Percentiles rank a stretch among this genome's conserved stretches.
These are phyloP conservation scores for Istiophorus platypterus DNA, from an alignment of 2,113 vertebrate species.

Conservation along the genomic window DNA sequence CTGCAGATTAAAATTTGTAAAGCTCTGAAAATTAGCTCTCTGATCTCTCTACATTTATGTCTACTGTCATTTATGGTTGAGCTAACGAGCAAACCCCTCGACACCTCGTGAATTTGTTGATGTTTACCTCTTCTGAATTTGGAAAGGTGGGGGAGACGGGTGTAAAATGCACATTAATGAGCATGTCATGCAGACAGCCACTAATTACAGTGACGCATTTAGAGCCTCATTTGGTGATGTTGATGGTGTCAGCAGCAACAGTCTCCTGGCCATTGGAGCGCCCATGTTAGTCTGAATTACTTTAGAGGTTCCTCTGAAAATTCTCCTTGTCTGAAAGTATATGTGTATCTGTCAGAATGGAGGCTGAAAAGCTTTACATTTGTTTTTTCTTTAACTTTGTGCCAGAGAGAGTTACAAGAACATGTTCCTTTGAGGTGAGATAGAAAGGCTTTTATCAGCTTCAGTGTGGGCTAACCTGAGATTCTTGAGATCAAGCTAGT, in stretches of 20 bases:
- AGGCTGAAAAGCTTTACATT: slow-evolving; percentile 40
- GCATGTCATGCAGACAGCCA: slow-evolving; percentile 39
- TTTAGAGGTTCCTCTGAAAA: slow-evolving; percentile 32
- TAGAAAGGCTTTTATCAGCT: slow-evolving; percentile 47
- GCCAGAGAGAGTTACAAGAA: background rate
- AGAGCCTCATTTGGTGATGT: slow-evolving; percentile 49
- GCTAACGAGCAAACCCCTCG: slow-evolving; percentile 67
- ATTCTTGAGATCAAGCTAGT: slow-evolving; percentile 34
- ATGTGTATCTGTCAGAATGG: background rate
- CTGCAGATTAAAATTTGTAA: background rate
- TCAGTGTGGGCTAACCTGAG: slow-evolving; percentile 53
- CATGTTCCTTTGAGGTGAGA: slow-evolving; percentile 34
- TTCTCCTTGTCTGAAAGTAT: slow-evolving; percentile 14
- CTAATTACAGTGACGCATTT: slow-evolving; percentile 70
- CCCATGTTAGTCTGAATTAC: slow-evolving; percentile 30
- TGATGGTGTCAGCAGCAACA: slow-evolving; percentile 52
- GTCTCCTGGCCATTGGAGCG: slow-evolving; percentile 27
- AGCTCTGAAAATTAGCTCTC: slow-evolving; percentile 27
- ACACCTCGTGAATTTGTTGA: slow-evolving; percentile 53
- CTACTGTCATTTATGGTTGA: slow-evolving; percentile 44
- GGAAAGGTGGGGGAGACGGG: slow-evolving; percentile 18
- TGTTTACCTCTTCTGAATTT: slow-evolving; percentile 64
- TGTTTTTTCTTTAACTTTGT: slow-evolving; percentile 23
- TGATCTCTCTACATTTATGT: slow-evolving; percentile 45
- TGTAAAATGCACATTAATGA: slow-evolving; percentile 70